Conservation (phyloP, 2,797 vertebrate genomes). For the Somateria mollissima region DNA sequence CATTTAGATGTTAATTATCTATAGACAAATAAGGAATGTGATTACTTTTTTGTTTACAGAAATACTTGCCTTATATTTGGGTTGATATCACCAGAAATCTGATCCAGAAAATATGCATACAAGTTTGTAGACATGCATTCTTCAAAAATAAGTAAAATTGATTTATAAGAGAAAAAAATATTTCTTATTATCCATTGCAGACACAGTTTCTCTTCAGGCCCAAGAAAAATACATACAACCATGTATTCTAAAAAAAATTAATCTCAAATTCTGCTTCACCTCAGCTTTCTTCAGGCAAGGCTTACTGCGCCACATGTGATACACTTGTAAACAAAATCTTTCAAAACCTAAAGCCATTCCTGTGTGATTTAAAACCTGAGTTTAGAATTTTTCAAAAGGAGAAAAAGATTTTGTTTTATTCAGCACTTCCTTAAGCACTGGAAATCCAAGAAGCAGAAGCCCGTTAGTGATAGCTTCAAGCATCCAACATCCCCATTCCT, state of each 20-base stretch:
- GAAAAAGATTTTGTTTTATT: not conserved
- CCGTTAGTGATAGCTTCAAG: not conserved
- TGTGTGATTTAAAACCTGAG: not conserved
- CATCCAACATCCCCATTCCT: not conserved
- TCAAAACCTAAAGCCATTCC: not conserved
- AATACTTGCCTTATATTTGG: not conserved
- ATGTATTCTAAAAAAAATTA: not conserved
- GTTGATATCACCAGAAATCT: not conserved
- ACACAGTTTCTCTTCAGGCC: not conserved
- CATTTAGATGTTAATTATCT: not conserved
- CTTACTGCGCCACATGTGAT: not conserved
- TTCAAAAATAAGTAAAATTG: not conserved
- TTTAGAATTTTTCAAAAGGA: not conserved
- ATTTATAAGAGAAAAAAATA: not conserved
- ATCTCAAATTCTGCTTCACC: not conserved
- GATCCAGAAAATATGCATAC: not conserved
- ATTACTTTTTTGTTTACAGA: not conserved
- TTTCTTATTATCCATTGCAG: not conserved
- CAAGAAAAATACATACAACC: not conserved
- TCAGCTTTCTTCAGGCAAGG: not conserved
- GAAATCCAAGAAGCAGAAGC: not conserved
- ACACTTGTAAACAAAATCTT: slow-evolving; percentile 14
- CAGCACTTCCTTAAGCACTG: not conserved
- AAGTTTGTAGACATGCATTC: not conserved
- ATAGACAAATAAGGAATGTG: not conserved